A percentile compares a stretch with the other conserved stretches of the same genome.
Conservation (phyloP, 2,888 invertebrate species). For the Hedya salicella region DNA sequence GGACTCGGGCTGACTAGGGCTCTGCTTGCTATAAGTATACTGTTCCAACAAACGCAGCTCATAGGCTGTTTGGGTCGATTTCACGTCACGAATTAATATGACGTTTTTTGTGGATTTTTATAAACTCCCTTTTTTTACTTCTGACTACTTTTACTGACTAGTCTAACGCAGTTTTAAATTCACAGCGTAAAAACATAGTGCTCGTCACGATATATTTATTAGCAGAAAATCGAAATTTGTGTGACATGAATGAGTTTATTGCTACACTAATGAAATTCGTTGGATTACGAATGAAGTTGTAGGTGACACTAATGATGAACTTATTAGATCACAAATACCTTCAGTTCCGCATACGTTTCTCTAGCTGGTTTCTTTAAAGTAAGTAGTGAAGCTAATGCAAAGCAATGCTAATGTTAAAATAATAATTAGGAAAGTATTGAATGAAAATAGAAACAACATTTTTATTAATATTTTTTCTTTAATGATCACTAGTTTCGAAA, state of each 20-base stretch:
- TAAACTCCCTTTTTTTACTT: not conserved
- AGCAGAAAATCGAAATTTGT: not conserved
- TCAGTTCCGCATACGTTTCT: too few species aligned
- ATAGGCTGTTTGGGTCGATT: too few species aligned
- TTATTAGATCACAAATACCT: not conserved
- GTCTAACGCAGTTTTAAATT: not conserved
- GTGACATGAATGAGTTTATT: not conserved
- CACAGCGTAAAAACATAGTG: not conserved
- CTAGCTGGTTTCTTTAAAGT: too few species aligned
- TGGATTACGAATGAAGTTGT: not conserved
- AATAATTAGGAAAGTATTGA: too few species aligned
- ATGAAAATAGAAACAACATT: too few species aligned
- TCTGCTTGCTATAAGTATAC: too few species aligned
- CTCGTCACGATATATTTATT: not conserved
- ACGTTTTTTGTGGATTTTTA: not conserved
- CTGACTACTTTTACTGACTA: not conserved
- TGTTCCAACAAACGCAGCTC: too few species aligned
- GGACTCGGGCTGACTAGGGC: too few species aligned
- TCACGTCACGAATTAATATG: not conserved
- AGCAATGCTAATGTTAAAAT: too few species aligned
- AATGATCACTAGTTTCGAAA: too few species aligned
- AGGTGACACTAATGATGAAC: not conserved
- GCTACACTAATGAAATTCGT: not conserved
- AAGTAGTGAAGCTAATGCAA: too few species aligned
- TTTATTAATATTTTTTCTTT: too few species aligned